These are phyloP conservation scores for Philhelius pedissequus DNA, from an alignment of 2,888 invertebrate genomes.

Conservation along the genomic window DNA sequence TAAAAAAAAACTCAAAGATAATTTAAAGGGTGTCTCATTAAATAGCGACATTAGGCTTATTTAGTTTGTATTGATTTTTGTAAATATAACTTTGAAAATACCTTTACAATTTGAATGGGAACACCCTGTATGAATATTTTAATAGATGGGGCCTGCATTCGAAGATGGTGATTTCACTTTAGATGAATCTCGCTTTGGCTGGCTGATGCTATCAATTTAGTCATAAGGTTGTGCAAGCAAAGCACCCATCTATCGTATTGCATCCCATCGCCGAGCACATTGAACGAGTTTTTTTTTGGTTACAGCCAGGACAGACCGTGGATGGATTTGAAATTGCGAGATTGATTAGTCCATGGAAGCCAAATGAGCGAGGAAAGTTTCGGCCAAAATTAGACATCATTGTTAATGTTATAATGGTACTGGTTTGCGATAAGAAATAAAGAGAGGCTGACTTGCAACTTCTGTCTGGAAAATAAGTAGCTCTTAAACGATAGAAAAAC, in stretches of 20 bases:
- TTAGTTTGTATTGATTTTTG: neutral
- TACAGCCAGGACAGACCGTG: neutral
- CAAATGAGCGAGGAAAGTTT: slow-evolving; percentile 50
- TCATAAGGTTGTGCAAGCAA: slow-evolving; percentile 34
- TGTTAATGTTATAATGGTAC: slow-evolving; percentile 56
- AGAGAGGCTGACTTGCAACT: slow-evolving; percentile 12
- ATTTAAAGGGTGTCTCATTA: neutral
- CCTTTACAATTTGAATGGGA: neutral
- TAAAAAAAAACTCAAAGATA: neutral
- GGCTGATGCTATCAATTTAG: slow-evolving; percentile 44
- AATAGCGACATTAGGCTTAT: neutral
- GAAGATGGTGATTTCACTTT: slow-evolving; percentile 25
- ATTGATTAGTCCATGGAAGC: slow-evolving; percentile 46
- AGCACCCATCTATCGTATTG: slow-evolving; percentile 46
- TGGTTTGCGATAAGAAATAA: slow-evolving; percentile 40
- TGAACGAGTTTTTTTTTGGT: slow-evolving; percentile 44
- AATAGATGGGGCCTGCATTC: neutral
- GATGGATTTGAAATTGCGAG: slow-evolving; percentile 28
- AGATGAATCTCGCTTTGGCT: slow-evolving; percentile 14
- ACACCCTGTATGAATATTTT: neutral
- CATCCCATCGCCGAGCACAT: neutral
- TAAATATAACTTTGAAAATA: neutral
- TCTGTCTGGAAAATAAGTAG: neutral
- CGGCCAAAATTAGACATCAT: slow-evolving; percentile 60
- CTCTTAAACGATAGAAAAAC: neutral